A percentile compares a stretch with the other conserved stretches of the same genome.
Evolutionary conservation across 2,797 vertebrate genomes (phyloP).

Genomic region (Sebastes elongatus): DNA sequence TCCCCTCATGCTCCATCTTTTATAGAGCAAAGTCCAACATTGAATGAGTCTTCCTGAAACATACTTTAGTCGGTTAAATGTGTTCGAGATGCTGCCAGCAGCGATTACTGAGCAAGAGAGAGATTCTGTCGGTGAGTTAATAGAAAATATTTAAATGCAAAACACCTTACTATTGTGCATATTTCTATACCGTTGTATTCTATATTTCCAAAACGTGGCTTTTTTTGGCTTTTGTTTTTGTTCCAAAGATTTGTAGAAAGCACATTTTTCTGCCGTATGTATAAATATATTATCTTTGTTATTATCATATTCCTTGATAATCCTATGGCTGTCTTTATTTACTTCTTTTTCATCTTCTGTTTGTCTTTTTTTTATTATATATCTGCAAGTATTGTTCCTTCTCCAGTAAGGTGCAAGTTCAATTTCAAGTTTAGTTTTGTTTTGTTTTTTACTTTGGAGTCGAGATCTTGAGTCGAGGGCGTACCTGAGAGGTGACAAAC

Average conservation of each 20-base stretch:
- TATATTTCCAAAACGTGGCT: constrained; percentile 80
- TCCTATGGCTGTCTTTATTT: constrained; percentile 74
- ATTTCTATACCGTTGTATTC: constrained; percentile 80
- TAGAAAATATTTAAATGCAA: constrained; percentile 80
- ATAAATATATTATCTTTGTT: constrained; percentile 79
- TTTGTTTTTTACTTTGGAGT: constrained; percentile 3
- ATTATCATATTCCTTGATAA: constrained; percentile 74
- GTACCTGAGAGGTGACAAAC: constrained; percentile 25
- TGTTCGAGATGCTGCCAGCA: constrained; percentile 63
- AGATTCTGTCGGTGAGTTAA: constrained; percentile 60
- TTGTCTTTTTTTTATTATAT: constrained; percentile 32
- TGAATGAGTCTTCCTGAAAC: constrained; percentile 81
- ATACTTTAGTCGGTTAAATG: constrained; percentile 62
- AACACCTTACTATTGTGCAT: constrained; percentile 81
- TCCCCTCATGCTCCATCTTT: constrained; percentile 67
- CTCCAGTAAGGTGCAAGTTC: constrained; percentile 59
- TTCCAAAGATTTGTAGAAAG: constrained; percentile 88
- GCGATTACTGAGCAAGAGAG: constrained; percentile 69
- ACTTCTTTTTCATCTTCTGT: constrained; percentile 59
- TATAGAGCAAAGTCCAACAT: constrained; percentile 68
- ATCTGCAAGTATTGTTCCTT: constrained; percentile 52
- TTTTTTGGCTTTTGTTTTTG: constrained; percentile 77
- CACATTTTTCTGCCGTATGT: constrained; percentile 81
- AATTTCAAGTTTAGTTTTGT: constrained; percentile 15
- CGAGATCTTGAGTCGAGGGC: constrained; percentile 25